Evolutionary conservation across 2,797 vertebrate species (phyloP), one percentile per base, ranked within the genome.

Genomic region (Etheostoma perlongum): DNA sequence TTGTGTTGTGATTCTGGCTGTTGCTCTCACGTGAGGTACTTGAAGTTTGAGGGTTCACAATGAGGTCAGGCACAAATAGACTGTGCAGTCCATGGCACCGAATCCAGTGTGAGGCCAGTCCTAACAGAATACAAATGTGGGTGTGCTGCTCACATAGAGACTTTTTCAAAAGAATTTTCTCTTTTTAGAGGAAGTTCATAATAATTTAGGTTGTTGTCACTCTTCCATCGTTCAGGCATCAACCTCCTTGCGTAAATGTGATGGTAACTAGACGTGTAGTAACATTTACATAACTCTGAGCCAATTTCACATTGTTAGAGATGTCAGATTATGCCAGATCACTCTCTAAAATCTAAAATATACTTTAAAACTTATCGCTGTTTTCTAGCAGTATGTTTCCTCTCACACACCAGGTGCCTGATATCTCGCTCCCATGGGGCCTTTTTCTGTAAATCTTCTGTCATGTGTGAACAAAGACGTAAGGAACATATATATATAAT

Each of bases 21-120:
- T 74, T 78, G 60, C 77, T 84, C 59, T 72, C 60, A 62, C 18
- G 21, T 62, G 40, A 75, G 36, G 40, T 49, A 13, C 54, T 73
- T 72, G 1, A 44, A 67, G 33, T 63, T 19, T 42, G 49, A 67
- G 64, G 65, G 72, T 85, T 88, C 82, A 73, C 57, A 4, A 42
- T 36, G 49, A 49, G 82, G 84, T 74, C 81, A 71, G 48, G 76
- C 62, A 33, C 67, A 74, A 62, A 78, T 55, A 72, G 57, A 71
- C 64, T 12, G 33, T 53, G 30, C n/a, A 55, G 79, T 2, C 36
- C 36, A 40, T 11, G 36, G 36, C 40, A 2, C 6, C 52, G 49
- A 77, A 72, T 73, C 67, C 68, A 52, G 13, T 6, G 18, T 27
- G 72, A 83, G 40, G 62, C 55, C 46, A 58, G 25, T 12, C 36